These are phyloP conservation scores for Naso thynnoides DNA, from an alignment of 2,797 vertebrate genomes.

Conservation along the genomic window DNA sequence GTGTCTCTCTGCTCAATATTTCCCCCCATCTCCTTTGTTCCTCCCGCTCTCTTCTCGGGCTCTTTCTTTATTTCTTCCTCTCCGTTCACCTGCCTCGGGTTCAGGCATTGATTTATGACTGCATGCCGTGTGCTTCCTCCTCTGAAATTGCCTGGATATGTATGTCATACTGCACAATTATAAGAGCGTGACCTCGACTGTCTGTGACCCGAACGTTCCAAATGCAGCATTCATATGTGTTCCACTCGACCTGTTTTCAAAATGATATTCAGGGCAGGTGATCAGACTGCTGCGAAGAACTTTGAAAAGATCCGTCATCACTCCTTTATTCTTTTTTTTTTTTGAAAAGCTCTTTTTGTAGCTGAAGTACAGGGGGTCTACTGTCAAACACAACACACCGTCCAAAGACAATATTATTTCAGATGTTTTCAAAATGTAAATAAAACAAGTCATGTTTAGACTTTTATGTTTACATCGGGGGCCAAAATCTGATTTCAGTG, in stretches of 20 bases:
- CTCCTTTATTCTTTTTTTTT: neutral
- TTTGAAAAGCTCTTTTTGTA: neutral
- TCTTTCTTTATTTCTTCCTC: conserved; percentile 7
- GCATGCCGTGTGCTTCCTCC: conserved; percentile 39
- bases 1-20: conserved; percentile 11
- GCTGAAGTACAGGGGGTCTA: neutral
- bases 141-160: conserved; percentile 67
- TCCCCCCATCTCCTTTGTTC: conserved; percentile 31
- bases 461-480: too few relatives aligned
- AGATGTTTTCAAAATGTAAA: neutral
- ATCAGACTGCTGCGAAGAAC: neutral
- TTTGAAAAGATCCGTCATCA: neutral
- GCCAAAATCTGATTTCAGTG: too few relatives aligned
- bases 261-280: conserved; percentile 3
- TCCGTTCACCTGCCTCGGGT: conserved; percentile 46
- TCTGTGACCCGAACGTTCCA: conserved; percentile 56
- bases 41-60: conserved; percentile 18
- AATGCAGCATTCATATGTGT: conserved; percentile 36
- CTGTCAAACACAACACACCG: neutral
- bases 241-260: conserved; percentile 48
- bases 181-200: conserved; percentile 60
- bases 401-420: neutral
- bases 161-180: conserved; percentile 70
- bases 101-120: conserved; percentile 66
- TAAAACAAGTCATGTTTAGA: neutral